Conservation (phyloP, 23 tunicate species). For the Halocynthia roretzi region DNA sequence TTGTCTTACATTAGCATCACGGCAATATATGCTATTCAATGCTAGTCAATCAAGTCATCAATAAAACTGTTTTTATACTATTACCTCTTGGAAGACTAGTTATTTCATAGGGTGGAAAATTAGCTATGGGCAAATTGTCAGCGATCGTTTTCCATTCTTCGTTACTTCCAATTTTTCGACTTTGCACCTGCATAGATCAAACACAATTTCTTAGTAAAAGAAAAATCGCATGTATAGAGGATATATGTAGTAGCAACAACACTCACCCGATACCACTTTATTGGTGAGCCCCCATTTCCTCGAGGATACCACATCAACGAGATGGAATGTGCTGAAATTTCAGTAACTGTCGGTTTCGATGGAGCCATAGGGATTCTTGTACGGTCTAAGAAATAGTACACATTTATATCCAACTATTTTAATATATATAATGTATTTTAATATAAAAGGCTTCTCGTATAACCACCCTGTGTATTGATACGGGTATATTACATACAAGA, state of each 20-base stretch:
- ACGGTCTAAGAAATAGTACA: no score
- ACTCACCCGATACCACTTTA: conserved; percentile 6
- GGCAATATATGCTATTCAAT: no score
- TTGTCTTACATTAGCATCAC: no score
- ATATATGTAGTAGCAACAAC: background rate
- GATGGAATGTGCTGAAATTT: conserved; percentile 11
- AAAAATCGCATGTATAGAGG: background rate
- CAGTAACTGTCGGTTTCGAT: conserved; percentile 2
- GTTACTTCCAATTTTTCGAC: background rate
- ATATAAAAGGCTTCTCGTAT: no score
- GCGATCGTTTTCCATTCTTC: conserved; percentile 7
- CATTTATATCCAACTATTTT: no score
- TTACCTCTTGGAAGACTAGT: conserved; percentile 17
- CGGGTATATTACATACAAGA: no score
- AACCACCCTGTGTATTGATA: no score
- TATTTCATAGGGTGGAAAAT: conserved; percentile 10
- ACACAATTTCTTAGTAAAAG: background rate
- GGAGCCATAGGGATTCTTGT: conserved; percentile 6
- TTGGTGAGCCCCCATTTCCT: conserved; percentile 24
- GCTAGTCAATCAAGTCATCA: no score
- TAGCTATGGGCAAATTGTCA: background rate
- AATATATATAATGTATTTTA: no score
- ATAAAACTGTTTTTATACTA: background rate
- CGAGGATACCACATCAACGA: conserved; percentile 24
- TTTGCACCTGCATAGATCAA: background rate